Conservation (phyloP, 2,888 invertebrate species). For the Serripes groenlandicus region DNA sequence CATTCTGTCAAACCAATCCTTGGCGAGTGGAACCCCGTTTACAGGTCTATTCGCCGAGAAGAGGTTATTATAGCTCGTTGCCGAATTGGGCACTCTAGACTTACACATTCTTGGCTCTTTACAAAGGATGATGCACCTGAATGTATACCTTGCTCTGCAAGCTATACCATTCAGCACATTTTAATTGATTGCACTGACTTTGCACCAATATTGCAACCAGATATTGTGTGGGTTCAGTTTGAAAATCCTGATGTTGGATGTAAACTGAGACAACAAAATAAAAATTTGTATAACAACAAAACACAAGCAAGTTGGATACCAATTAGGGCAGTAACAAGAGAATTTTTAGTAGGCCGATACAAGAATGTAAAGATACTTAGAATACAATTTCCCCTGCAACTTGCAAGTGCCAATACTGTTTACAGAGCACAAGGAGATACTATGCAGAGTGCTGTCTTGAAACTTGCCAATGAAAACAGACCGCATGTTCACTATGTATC, state of each 20-base stretch:
- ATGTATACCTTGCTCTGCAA: no score
- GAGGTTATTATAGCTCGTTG: no score
- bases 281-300: slow-evolving; percentile 13
- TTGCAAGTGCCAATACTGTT: not conserved
- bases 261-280: not conserved
- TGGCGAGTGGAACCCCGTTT: no score
- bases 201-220: no score
- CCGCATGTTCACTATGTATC: not conserved
- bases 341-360: slow-evolving; percentile 49
- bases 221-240: slow-evolving; percentile 15
- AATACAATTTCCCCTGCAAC: slow-evolving; percentile 28
- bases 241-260: not conserved
- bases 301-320: slow-evolving; percentile 28
- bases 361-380: slow-evolving; percentile 32
- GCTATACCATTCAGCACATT: no score
- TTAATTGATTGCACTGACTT: no score
- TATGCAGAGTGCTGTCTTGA: not conserved
- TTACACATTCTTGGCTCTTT: no score
- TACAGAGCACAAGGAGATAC: slow-evolving; percentile 3
- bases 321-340: slow-evolving; percentile 27
- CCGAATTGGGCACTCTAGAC: no score
- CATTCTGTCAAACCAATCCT: no score
- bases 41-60: no score
- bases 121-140: no score
- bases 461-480: not conserved